Base-by-base conservation (phyloP, 2,797 vertebrate species). In the Danio choprae region DNA sequence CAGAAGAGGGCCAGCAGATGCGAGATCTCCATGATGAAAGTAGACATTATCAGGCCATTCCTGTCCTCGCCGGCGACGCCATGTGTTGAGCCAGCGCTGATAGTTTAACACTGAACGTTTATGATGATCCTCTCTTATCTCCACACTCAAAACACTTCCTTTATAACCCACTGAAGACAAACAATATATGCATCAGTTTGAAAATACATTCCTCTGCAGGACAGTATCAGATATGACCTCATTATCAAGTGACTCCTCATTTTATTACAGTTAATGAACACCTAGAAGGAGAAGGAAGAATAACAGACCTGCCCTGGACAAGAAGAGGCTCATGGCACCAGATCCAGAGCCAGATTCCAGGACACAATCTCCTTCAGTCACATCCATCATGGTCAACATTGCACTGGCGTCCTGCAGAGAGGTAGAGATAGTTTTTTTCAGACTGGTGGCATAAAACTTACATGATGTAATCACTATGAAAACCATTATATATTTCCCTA, bases 331-430 rank as follows among this genome's bases (percentile, higher is more conserved):
- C 95, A 97, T 92, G 40, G 92, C 95, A 2, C 97, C 96, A 2
- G 96, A 97, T 3, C 97, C 97, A 0, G 96, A 96, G n/a, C 97
- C 97, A 0, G 89, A 92, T 92, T 99, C 97, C 86, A 98, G 64
- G 64, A 98, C 93, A 0, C 86, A 85, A 85, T 98, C 95, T 74
- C 97, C 96, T 16, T 93, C 91, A n/a, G 87, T 90, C 65, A 97
- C 50, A 44, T 98, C 95, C 93, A 94, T 95, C 96, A 98, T 93
- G 89, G 84, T 80, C 18, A 98, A 69, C 82, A 97, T 87, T 2
- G 90, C 84, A 11, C 22, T 91, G 16, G 91, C 29, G 74, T 98
- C 96, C 97, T 98, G 63, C 0, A 2, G 68, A 40, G 1, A 29
- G 18, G 77, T 46, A 73, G 15, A n/a, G 22, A 12, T 40, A 53